Conservation (phyloP, 2,113 vertebrate genomes). For the Trichechus manatus region DNA sequence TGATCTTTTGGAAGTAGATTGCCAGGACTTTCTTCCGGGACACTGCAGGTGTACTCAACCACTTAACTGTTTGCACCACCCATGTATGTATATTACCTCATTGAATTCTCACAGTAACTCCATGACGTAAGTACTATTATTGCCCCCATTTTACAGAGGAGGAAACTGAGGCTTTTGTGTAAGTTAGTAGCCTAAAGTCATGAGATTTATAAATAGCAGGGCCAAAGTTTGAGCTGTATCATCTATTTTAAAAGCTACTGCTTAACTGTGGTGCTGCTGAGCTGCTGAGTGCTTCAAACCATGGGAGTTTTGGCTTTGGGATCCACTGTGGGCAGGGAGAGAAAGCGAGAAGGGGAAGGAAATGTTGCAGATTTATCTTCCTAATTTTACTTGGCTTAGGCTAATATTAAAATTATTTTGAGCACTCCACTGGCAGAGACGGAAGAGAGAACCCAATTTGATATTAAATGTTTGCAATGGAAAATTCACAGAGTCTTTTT, state of each 20-base stretch:
- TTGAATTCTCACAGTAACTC: neutral
- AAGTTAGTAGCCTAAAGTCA: neutral
- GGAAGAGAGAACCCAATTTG: slow-evolving; percentile 72
- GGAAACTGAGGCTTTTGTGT: neutral
- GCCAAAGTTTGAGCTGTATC: neutral
- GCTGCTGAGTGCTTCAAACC: neutral
- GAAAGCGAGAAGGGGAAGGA: slow-evolving; percentile 52
- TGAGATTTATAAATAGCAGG: neutral
- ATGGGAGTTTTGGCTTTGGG: slow-evolving; percentile 42
- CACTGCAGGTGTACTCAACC: neutral
- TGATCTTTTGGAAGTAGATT: neutral
- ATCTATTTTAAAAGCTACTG: slow-evolving; percentile 25
- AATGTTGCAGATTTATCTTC: slow-evolving; percentile 78
- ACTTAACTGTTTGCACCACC: neutral
- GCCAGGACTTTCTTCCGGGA: neutral
- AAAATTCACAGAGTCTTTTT: slow-evolving; percentile 82
- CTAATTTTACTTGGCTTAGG: slow-evolving; percentile 77
- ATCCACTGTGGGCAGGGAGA: slow-evolving; percentile 22
- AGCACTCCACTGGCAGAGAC: slow-evolving; percentile 75
- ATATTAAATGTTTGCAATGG: slow-evolving; percentile 84
- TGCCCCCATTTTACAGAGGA: neutral
- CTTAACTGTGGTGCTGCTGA: neutral
- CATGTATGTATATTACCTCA: neutral
- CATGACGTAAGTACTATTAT: neutral
- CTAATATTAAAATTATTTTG: slow-evolving; percentile 81